Percentiles rank a stretch among this genome's conserved stretches.
Conservation (phyloP, 2,888 invertebrate species). For the Bhutanitis thaidina region DNA sequence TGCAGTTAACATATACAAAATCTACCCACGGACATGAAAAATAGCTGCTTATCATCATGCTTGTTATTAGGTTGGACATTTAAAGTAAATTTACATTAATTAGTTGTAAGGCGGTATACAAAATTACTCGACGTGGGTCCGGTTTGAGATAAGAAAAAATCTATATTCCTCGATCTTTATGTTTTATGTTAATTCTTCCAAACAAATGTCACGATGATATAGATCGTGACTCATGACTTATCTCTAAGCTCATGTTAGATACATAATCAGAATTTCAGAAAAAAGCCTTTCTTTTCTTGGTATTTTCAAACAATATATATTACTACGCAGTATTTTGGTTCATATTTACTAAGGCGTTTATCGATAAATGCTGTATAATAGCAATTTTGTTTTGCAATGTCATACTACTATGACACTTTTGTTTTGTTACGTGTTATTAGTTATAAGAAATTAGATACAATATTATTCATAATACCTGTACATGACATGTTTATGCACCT, state of each 20-base stretch:
- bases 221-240: not conserved
- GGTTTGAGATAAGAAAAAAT: slow-evolving; percentile 1
- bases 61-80: slow-evolving; percentile 3
- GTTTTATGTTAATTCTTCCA: not conserved
- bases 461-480: no score
- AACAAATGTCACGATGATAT: not conserved
- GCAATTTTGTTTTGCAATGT: no score
- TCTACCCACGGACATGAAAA: not conserved
- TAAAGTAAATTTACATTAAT: slow-evolving; percentile 11
- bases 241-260: not conserved
- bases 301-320: no score
- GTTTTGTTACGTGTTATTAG: no score
- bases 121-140: slow-evolving; percentile 1
- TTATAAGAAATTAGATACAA: no score
- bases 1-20: no score
- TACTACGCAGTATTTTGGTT: no score
- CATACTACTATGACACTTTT: no score
- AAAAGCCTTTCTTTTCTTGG: no score
- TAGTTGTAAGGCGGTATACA: not conserved
- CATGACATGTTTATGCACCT: no score
- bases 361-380: no score
- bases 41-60: slow-evolving; percentile 2
- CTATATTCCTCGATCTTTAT: slow-evolving; percentile 2
- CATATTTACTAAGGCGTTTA: no score
- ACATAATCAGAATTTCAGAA: not conserved